A percentile compares a stretch with the other conserved stretches of the same genome.
Evolutionary conservation across 2,113 vertebrate genomes (phyloP).

Genomic region (Lates calcarifer): DNA sequence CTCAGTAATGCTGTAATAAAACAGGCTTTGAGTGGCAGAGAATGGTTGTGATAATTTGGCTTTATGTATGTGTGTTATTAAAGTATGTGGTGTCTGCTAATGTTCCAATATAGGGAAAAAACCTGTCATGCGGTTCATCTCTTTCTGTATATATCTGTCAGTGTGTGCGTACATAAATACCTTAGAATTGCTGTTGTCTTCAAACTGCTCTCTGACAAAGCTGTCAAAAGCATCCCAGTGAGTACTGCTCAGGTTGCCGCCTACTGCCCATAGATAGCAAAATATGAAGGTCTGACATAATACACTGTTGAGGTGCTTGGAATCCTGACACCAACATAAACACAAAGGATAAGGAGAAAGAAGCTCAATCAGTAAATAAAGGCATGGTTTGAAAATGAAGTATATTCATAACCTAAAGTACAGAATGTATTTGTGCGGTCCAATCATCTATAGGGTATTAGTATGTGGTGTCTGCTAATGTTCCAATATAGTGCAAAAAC

Average conservation of each 20-base stretch:
- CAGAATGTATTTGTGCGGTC: background rate
- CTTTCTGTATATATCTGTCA: background rate
- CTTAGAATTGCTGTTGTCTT: constrained; percentile 85
- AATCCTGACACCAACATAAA: constrained; percentile 76
- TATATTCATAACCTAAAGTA: background rate
- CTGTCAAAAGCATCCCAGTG: constrained; percentile 86
- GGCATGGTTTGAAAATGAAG: background rate
- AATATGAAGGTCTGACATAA: constrained; percentile 89
- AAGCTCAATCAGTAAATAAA: background rate
- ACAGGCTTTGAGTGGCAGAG: constrained; percentile 5
- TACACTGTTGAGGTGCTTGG: constrained; percentile 77
- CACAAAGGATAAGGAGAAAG: background rate
- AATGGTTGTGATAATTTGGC: background rate
- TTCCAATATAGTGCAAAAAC: background rate
- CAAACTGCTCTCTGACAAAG: constrained; percentile 86
- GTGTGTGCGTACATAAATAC: constrained; percentile 60
- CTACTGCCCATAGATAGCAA: constrained; percentile 88
- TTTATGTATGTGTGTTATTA: background rate
- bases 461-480: background rate
- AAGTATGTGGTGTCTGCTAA: background rate
- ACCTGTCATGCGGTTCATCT: background rate
- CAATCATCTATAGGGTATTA: background rate
- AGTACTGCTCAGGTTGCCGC: constrained; percentile 86
- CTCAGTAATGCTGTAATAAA: background rate
- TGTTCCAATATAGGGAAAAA: background rate